Evolutionary conservation across 2,113 vertebrate species (phyloP).

Genomic region (Nanger granti): DNA sequence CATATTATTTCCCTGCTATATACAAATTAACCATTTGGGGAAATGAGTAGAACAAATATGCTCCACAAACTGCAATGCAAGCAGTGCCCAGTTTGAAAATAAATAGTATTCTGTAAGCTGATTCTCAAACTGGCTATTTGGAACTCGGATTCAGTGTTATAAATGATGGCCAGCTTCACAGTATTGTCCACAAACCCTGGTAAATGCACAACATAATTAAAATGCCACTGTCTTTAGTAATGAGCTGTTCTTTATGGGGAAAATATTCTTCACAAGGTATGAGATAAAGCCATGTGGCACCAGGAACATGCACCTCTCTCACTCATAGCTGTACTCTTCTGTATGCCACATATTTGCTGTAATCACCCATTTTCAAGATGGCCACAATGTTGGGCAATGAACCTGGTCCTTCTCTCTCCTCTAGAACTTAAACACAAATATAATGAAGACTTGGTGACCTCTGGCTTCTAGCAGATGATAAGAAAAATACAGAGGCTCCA

Average conservation of each 20-base stretch:
- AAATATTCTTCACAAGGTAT: not conserved
- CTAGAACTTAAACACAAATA: not conserved
- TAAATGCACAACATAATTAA: constrained; percentile 33
- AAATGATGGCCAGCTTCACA: not conserved
- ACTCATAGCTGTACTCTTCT: not conserved
- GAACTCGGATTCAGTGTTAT: not conserved
- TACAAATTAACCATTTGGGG: constrained; percentile 28
- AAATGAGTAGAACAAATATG: constrained; percentile 22
- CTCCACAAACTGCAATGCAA: constrained; percentile 16
- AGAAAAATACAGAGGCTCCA: not conserved
- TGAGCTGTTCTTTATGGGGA: not conserved
- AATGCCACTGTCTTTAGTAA: constrained; percentile 12
- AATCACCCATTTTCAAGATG: not conserved
- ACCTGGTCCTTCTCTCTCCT: not conserved
- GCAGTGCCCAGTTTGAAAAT: constrained; percentile 1
- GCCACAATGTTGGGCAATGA: not conserved
- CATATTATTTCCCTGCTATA: not conserved
- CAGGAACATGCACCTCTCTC: not conserved
- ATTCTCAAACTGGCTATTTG: constrained; percentile 39
- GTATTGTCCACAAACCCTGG: not conserved
- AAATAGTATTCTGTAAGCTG: constrained; percentile 10
- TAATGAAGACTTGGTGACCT: not conserved
- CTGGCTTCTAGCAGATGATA: not conserved
- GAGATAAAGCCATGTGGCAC: not conserved
- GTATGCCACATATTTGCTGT: not conserved